A percentile compares a stretch with the other conserved stretches of the same genome.
These are phyloP conservation scores for Elephantulus edwardii DNA, from an alignment of 2,113 vertebrate species.

Conservation along the genomic window DNA sequence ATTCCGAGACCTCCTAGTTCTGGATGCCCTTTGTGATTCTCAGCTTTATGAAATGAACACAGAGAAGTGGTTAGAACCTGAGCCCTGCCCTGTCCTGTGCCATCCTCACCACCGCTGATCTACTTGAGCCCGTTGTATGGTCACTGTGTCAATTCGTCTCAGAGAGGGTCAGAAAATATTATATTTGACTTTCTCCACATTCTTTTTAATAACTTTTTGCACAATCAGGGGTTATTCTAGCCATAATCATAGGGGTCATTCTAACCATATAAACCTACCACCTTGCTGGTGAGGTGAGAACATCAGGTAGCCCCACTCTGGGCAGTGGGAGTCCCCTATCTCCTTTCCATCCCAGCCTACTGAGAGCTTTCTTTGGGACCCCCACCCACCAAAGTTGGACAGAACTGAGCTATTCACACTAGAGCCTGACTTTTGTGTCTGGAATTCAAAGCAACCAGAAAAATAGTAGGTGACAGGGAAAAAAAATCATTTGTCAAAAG, in stretches of 20 bases:
- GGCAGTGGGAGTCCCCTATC: background rate
- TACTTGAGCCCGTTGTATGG: too few species aligned
- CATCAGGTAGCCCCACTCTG: background rate
- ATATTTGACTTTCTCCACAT: background rate
- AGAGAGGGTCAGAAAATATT: background rate
- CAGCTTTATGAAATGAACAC: background rate
- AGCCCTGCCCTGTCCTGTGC: too few species aligned
- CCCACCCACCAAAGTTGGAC: background rate
- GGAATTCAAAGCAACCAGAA: slow-evolving; percentile 7
- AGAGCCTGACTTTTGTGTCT: background rate
- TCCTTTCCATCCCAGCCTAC: background rate
- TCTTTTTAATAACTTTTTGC: background rate
- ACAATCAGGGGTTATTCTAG: background rate
- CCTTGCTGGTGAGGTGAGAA: background rate
- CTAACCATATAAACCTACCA: background rate
- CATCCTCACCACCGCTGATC: too few species aligned
- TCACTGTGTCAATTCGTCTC: too few species aligned
- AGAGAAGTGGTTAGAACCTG: background rate
- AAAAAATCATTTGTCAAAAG: background rate
- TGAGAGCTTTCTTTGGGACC: background rate
- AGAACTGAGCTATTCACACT: background rate
- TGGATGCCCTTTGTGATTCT: background rate
- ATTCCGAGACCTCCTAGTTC: background rate
- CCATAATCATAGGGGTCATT: background rate
- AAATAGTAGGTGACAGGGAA: background rate